phyloP scores from a whole-genome alignment of 2,888 invertebrate genomes.

The Hypomecis atomaria region DNA sequence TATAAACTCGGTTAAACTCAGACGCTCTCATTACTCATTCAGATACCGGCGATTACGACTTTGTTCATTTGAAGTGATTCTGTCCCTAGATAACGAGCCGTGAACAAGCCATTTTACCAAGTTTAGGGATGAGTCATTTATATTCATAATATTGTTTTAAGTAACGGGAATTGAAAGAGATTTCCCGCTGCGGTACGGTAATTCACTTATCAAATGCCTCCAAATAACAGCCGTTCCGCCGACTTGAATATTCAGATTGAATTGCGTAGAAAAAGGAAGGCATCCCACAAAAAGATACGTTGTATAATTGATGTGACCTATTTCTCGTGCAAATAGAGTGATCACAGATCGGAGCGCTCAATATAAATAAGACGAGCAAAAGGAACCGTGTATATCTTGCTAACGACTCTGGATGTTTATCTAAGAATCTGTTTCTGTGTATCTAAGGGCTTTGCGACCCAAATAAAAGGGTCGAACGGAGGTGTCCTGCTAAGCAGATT shows the following conservation, averaged over 20 bases:
- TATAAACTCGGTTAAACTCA: conserved; percentile 64
- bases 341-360: conserved; percentile 39
- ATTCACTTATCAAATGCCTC: conserved; percentile 30
- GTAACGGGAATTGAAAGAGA: conserved; percentile 51
- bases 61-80: conserved; percentile 66
- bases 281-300: conserved; percentile 12
- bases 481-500: conserved; percentile 81
- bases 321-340: conserved; percentile 36
- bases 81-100: conserved; percentile 60
- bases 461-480: conserved; percentile 73
- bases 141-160: conserved; percentile 62
- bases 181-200: conserved; percentile 48
- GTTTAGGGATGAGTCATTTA: conserved; percentile 62
- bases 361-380: conserved; percentile 43
- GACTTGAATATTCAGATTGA: conserved; percentile 21
- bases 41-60: conserved; percentile 65
- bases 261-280: conserved; percentile 11
- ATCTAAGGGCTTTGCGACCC: conserved; percentile 67
- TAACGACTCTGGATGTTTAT: conserved; percentile 65
- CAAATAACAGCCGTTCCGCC: conserved; percentile 7
- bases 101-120: conserved; percentile 57
- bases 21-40: conserved; percentile 67
- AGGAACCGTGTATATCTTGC: conserved; percentile 52
- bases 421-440: conserved; percentile 71
- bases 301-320: conserved; percentile 37